Evolutionary conservation across 1,140 invertebrate species (phyloP).

Genomic region (Nomia melanderi): DNA sequence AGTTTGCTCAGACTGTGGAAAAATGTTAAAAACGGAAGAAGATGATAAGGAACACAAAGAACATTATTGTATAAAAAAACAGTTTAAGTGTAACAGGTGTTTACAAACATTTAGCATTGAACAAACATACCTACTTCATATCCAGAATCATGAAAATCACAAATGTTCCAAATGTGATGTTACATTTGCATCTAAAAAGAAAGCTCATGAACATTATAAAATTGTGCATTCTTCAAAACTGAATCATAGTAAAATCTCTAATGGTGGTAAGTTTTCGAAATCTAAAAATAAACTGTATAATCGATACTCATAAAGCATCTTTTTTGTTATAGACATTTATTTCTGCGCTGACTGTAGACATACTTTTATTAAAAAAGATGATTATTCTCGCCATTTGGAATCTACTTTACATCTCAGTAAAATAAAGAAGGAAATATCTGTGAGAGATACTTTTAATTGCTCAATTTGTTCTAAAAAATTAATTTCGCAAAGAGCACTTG

Average conservation of each 20-base stretch:
- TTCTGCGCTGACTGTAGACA: constrained; percentile 68
- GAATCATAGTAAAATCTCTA: constrained; percentile 55
- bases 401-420: constrained; percentile 66
- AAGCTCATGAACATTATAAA: constrained; percentile 68
- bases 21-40: constrained; percentile 59
- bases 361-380: constrained; percentile 69
- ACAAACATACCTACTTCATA: constrained; percentile 75
- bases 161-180: constrained; percentile 74
- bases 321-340: constrained; percentile 67
- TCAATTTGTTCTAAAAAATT: constrained; percentile 72
- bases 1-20: constrained; percentile 74
- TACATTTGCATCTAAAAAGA: constrained; percentile 73
- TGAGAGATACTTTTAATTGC: constrained; percentile 65
- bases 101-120: constrained; percentile 72
- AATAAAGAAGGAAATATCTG: constrained; percentile 55
- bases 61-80: constrained; percentile 69
- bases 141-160: constrained; percentile 75
- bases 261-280: constrained; percentile 54
- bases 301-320: constrained; percentile 31
- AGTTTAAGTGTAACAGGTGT: constrained; percentile 74
- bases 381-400: constrained; percentile 70
- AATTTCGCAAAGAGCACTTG: constrained; percentile 68
- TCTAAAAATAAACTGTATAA: background rate
- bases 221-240: constrained; percentile 58
- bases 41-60: constrained; percentile 66